Evolutionary conservation across 2,113 vertebrate species (phyloP).

Genomic region (Salvator merianae): DNA sequence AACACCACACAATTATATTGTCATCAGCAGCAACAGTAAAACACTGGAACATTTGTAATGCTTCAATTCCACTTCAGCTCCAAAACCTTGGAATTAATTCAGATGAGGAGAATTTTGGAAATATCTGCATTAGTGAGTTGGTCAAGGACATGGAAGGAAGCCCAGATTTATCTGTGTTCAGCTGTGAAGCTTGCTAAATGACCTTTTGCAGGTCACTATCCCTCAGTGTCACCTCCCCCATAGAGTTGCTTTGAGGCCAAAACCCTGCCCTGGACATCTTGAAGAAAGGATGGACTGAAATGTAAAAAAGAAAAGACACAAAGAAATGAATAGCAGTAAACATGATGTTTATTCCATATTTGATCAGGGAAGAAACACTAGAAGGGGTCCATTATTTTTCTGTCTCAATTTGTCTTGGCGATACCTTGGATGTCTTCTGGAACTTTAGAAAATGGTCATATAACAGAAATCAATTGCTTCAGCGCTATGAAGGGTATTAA

Average conservation of each 20-base stretch:
- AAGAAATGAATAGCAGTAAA: neutral
- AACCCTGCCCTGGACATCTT: neutral
- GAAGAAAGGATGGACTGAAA: neutral
- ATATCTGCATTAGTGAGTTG: too few relatives aligned
- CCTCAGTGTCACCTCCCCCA: neutral
- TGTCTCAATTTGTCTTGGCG: neutral
- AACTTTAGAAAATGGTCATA: slow-evolving; percentile 7
- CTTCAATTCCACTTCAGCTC: neutral
- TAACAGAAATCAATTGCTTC: neutral
- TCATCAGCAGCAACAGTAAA: neutral
- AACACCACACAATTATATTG: too few relatives aligned
- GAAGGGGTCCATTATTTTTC: neutral
- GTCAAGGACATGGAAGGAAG: neutral
- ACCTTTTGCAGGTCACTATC: neutral
- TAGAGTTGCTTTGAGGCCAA: neutral
- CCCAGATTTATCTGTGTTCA: neutral
- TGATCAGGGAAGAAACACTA: neutral
- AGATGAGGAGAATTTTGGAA: neutral
- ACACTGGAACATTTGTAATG: neutral
- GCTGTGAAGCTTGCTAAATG: neutral
- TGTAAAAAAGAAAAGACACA: too few relatives aligned
- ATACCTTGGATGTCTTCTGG: slow-evolving; percentile 14
- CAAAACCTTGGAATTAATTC: neutral
- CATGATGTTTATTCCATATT: neutral
- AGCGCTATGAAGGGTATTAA: slow-evolving; percentile 1